phyloP scores from a whole-genome alignment of 2,797 vertebrate species.

The Poecilia picta region DNA sequence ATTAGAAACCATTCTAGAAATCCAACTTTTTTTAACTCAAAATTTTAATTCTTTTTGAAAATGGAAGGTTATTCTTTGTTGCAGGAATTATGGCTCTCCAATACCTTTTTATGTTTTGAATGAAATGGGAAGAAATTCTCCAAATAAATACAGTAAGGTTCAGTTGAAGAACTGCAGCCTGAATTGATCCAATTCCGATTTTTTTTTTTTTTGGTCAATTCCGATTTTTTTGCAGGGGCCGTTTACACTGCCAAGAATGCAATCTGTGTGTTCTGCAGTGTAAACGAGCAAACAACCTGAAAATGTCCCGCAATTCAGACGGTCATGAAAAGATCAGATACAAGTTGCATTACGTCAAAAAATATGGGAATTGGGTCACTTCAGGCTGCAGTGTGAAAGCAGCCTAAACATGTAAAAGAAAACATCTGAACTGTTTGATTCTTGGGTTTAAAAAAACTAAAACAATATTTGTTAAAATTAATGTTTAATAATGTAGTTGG shows the following conservation, averaged over 20 bases:
- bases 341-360: no score
- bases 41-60: not conserved
- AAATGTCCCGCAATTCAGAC: no score
- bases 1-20: not conserved
- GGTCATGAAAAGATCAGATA: no score
- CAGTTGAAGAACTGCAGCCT: not conserved
- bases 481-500: not conserved
- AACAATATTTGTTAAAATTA: not conserved
- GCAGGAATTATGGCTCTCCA: not conserved
- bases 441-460: conserved; percentile 21
- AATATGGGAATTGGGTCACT: no score
- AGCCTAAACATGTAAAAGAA: not conserved
- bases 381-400: no score
- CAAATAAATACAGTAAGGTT: not conserved
- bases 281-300: no score
- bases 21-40: not conserved
- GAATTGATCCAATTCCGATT: no score
- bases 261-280: no score
- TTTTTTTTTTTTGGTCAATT: no score
- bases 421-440: conserved; percentile 2
- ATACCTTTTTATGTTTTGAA: not conserved
- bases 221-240: no score
- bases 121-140: not conserved
- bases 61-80: not conserved
- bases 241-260: no score